These are phyloP conservation scores for Caiman crocodilus DNA, from an alignment of 2,797 vertebrate genomes.

Conservation along the genomic window DNA sequence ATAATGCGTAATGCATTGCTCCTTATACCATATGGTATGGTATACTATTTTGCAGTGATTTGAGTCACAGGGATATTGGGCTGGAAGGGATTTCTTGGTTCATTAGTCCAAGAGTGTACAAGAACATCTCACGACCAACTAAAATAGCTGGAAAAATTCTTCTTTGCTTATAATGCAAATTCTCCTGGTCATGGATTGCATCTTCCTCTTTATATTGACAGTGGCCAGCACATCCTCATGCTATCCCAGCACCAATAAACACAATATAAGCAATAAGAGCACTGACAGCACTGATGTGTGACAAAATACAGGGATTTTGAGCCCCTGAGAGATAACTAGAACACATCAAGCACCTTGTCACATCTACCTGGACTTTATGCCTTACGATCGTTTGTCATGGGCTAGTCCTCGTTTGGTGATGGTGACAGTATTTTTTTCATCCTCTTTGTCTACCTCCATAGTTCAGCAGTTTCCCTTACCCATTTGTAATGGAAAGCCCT, in stretches of 20 bases:
- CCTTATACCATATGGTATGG: too few species aligned
- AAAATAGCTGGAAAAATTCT: too few species aligned
- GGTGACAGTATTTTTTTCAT: slow-evolving; percentile 5
- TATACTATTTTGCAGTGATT: too few species aligned
- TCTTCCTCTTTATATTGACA: fast-evolving
- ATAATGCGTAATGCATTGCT: too few species aligned
- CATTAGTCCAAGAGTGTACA: too few species aligned
- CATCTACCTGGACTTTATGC: fast-evolving
- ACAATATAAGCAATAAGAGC: not conserved
- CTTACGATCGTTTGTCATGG: not conserved
- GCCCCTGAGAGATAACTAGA: not conserved
- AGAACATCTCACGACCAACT: too few species aligned
- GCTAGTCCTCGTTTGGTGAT: not conserved
- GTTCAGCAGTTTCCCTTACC: not conserved
- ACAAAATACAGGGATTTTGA: not conserved
- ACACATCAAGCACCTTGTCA: not conserved
- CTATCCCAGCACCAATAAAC: not conserved
- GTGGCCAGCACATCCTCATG: not conserved
- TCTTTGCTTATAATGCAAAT: not conserved
- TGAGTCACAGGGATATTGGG: too few species aligned
- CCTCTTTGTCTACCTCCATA: not conserved
- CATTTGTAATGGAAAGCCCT: not conserved
- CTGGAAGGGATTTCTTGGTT: too few species aligned
- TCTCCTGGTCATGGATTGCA: not conserved
- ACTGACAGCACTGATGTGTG: not conserved